phyloP scores from a whole-genome alignment of 2,888 invertebrate species.

The Peribatodes rhomboidaria region DNA sequence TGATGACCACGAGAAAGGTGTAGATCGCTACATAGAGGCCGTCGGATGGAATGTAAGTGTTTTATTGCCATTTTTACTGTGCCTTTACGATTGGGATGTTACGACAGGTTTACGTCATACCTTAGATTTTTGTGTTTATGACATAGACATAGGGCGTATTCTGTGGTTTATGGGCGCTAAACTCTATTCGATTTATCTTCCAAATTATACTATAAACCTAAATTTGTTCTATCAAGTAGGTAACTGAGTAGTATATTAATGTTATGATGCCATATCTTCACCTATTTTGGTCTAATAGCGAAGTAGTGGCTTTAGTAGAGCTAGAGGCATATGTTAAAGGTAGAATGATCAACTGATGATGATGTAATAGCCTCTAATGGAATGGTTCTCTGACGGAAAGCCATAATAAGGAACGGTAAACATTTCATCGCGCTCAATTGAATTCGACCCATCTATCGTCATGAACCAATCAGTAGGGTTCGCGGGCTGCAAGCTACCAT shows the following conservation, averaged over 20 bases:
- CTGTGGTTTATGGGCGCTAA: conserved; percentile 30
- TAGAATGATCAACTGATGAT: background rate
- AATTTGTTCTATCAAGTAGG: conserved; percentile 4
- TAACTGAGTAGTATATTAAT: background rate
- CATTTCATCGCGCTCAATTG: conserved; percentile 50
- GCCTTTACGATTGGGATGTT: conserved; percentile 37
- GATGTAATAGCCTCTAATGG: background rate
- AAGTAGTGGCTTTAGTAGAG: background rate
- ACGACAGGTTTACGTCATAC: conserved; percentile 41
- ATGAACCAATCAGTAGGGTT: conserved; percentile 37
- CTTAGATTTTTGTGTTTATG: conserved; percentile 39
- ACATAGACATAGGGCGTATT: no score
- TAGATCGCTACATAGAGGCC: conserved; percentile 88
- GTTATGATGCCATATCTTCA: conserved; percentile 6
- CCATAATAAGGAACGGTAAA: conserved; percentile 44
- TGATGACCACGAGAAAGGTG: conserved; percentile 86
- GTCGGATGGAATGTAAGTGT: conserved; percentile 92
- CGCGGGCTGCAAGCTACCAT: conserved; percentile 23
- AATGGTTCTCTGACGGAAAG: conserved; percentile 4
- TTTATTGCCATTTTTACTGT: conserved; percentile 47
- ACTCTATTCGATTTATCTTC: conserved; percentile 14
- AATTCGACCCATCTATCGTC: conserved; percentile 36
- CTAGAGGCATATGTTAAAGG: no score
- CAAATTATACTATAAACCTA: conserved; percentile 17
- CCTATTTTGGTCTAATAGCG: conserved; percentile 11